Percentiles rank a stretch among this genome's conserved stretches.
phyloP scores from a whole-genome alignment of 2,797 vertebrate species.

The Ctenopoma multispine region DNA sequence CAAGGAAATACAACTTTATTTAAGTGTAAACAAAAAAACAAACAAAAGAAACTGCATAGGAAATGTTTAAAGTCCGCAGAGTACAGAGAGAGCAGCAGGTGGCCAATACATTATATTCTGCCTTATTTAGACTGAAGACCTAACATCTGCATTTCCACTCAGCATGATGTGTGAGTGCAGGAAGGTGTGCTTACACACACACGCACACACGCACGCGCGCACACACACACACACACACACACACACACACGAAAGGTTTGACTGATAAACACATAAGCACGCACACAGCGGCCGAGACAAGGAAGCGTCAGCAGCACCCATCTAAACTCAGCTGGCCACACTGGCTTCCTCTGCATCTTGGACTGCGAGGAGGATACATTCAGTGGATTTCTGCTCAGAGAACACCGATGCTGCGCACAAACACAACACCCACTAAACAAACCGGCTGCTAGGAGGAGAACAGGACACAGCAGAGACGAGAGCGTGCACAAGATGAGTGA shows the following conservation, averaged over 20 bases:
- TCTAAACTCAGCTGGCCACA: slow-evolving; percentile 85
- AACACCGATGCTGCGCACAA: slow-evolving; percentile 74
- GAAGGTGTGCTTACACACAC: slow-evolving; percentile 36
- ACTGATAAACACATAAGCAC: slow-evolving; percentile 30
- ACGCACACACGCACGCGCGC: slow-evolving; percentile 31
- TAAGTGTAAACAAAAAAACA: slow-evolving; percentile 85
- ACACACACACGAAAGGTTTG: slow-evolving; percentile 6
- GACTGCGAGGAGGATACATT: slow-evolving; percentile 94
- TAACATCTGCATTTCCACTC: slow-evolving; percentile 77
- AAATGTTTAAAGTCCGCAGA: slow-evolving; percentile 99
- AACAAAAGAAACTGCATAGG: slow-evolving; percentile 94
- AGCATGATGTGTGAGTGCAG: slow-evolving; percentile 49
- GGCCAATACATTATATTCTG: slow-evolving; percentile 81
- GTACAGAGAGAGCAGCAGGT: slow-evolving; percentile 89
- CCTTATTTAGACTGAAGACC: slow-evolving; percentile 83
- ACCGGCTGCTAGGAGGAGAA: slow-evolving; percentile 45
- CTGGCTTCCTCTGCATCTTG: slow-evolving; percentile 87
- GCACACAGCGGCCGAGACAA: slow-evolving; percentile 42
- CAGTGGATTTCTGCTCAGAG: slow-evolving; percentile 83
- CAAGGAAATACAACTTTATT: slow-evolving; percentile 96
- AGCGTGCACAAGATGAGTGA: not conserved
- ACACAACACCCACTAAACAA: slow-evolving; percentile 53
- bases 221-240: slow-evolving; percentile 42
- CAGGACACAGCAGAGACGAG: slow-evolving; percentile 11
- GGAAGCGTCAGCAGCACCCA: slow-evolving; percentile 75